These are phyloP conservation scores for Pocillopora grandis DNA, from an alignment of 92 coral and sea anemone genomes.

Conservation along the genomic window DNA sequence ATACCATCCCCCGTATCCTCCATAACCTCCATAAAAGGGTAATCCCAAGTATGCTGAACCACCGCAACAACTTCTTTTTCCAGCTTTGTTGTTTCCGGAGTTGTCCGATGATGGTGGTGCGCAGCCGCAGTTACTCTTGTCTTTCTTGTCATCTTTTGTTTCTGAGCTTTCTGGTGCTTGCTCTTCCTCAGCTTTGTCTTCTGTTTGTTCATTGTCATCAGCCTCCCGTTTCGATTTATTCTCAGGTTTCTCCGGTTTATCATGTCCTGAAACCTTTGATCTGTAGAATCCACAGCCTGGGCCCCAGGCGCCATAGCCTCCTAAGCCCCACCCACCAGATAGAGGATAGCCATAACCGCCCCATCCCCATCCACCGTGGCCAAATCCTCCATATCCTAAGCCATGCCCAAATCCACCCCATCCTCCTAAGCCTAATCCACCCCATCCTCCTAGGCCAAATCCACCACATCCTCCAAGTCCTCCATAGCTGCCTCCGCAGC, in stretches of 20 bases:
- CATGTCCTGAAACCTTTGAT: conserved; percentile 36
- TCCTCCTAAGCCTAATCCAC: conserved; percentile 46
- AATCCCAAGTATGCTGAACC: conserved; percentile 54
- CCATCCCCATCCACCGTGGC: conserved; percentile 67
- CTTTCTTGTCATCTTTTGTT: conserved; percentile 50
- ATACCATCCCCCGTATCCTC: conserved; percentile 38
- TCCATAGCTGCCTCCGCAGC: conserved; percentile 2
- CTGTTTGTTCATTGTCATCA: conserved; percentile 1
- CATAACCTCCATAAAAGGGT: conserved; percentile 35
- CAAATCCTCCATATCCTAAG: conserved; percentile 57
- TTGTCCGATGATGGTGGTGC: conserved; percentile 53
- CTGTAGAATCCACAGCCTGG: conserved; percentile 54
- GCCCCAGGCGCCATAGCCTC: conserved; percentile 56
- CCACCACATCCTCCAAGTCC: conserved; percentile 40
- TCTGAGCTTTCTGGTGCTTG: conserved; percentile 29
- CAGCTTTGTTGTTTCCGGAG: conserved; percentile 17
- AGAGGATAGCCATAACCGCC: conserved; percentile 47
- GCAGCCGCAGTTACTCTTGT: conserved; percentile 65
- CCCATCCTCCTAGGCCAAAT: conserved; percentile 38
- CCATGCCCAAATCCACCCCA: conserved; percentile 45
- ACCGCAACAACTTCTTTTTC: conserved; percentile 49
- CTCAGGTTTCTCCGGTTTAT: conserved; percentile 17
- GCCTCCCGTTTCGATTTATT: conserved; percentile 31
- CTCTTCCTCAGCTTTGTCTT: conserved; percentile 36
- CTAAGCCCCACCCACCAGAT: conserved; percentile 41